These are phyloP conservation scores for Lichenostomus cassidix DNA, from an alignment of 2,113 vertebrate genomes.

Conservation along the genomic window DNA sequence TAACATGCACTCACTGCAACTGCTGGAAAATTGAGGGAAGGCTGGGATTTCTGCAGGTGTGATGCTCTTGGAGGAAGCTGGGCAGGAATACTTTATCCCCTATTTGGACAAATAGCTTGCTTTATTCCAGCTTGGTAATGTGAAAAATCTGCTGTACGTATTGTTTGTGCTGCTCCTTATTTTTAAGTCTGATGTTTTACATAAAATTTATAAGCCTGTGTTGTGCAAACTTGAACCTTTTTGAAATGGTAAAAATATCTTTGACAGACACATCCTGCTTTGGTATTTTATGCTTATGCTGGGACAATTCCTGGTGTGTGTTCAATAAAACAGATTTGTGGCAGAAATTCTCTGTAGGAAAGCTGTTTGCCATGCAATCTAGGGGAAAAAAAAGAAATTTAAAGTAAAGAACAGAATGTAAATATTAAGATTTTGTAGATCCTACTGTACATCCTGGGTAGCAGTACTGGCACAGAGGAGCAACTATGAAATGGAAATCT, in stretches of 20 bases:
- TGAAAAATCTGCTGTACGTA: background rate
- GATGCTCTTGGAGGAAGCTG: background rate
- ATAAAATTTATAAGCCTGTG: background rate
- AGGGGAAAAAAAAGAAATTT: background rate
- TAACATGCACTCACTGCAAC: rapidly evolving
- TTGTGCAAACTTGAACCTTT: background rate
- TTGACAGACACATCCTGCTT: background rate
- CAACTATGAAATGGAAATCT: background rate
- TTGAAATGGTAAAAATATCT: background rate
- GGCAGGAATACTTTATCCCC: background rate
- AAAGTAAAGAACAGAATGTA: background rate
- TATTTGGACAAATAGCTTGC: background rate
- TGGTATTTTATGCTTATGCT: background rate
- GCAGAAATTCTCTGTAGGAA: background rate
- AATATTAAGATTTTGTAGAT: background rate
- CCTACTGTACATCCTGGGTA: background rate
- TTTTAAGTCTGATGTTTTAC: background rate
- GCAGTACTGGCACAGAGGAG: background rate
- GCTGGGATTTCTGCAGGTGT: background rate
- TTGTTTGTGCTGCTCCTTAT: background rate
- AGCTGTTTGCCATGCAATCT: background rate
- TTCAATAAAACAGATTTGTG: background rate
- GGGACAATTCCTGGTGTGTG: background rate
- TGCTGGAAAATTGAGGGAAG: background rate
- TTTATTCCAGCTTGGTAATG: background rate